phyloP scores from a whole-genome alignment of 2,113 vertebrate genomes.

The Nettapus auritus region DNA sequence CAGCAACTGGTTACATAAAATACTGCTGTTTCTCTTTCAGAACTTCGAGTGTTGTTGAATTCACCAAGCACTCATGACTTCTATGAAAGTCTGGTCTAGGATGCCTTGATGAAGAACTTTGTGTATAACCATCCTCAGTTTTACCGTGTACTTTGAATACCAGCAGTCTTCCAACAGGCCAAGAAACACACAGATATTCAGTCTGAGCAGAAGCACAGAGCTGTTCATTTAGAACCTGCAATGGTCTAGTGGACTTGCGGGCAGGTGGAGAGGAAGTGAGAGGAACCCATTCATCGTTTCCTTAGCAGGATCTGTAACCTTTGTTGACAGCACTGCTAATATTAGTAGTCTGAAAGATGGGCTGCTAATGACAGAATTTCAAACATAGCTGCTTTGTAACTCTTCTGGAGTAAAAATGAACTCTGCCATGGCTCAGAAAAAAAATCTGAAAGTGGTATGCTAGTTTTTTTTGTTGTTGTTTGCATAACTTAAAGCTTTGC shows the following conservation, averaged over 20 bases:
- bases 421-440: not conserved
- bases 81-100: not conserved
- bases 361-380: constrained; percentile 51
- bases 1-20: not conserved
- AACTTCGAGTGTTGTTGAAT: not conserved
- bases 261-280: not conserved
- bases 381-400: not conserved
- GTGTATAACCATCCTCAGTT: not conserved
- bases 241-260: not conserved
- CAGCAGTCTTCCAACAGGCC: not conserved
- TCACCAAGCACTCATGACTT: not conserved
- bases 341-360: not conserved
- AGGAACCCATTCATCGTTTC: constrained; percentile 26
- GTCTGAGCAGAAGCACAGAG: constrained; percentile 18
- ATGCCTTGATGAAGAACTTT: not conserved
- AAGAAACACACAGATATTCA: constrained; percentile 4
- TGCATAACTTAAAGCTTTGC: not conserved
- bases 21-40: not conserved
- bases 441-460: not conserved
- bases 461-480: not conserved
- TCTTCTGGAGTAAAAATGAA: constrained; percentile 21
- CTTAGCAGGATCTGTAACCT: not conserved
- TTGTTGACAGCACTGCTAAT: constrained; percentile 29
- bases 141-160: not conserved
- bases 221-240: constrained; percentile 14